These are phyloP conservation scores for Psix sp. DNA, from an alignment of 1,140 invertebrate species.

Conservation along the genomic window DNA sequence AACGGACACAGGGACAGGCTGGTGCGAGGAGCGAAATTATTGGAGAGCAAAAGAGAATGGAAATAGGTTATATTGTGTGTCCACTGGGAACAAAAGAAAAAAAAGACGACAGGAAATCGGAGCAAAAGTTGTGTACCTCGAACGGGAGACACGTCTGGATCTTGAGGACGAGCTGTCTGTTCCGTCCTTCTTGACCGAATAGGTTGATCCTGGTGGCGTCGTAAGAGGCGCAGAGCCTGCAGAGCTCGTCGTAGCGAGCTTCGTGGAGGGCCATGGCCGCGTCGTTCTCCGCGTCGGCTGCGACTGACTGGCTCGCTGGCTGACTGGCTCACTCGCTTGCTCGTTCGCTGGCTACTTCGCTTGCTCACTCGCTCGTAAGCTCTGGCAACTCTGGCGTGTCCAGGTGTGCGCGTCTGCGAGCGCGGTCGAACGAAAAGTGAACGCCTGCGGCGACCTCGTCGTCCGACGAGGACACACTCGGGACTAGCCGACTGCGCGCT, in stretches of 20 bases:
- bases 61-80: constrained; percentile 45
- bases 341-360: too few species aligned
- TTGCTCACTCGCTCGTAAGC: background rate
- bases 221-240: constrained; percentile 77
- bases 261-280: constrained; percentile 64
- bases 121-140: constrained; percentile 66
- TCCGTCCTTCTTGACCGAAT: constrained; percentile 76
- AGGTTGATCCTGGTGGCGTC: constrained; percentile 77
- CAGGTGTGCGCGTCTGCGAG: background rate
- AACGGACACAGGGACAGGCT: too few species aligned
- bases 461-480: constrained; percentile 12
- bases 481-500: constrained; percentile 24
- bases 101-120: background rate
- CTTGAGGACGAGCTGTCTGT: constrained; percentile 76
- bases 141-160: constrained; percentile 77
- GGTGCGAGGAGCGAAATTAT: too few species aligned
- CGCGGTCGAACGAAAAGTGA: constrained; percentile 8
- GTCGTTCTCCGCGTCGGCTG: background rate
- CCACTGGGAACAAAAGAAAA: too few species aligned
- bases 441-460: constrained; percentile 21
- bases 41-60: constrained; percentile 13
- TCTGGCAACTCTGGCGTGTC: background rate
- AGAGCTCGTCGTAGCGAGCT: constrained; percentile 74
- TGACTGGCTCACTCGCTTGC: too few species aligned
- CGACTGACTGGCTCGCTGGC: too few species aligned